Conservation (phyloP, 2,113 vertebrate species). For the Himantopus leucocephalus region DNA sequence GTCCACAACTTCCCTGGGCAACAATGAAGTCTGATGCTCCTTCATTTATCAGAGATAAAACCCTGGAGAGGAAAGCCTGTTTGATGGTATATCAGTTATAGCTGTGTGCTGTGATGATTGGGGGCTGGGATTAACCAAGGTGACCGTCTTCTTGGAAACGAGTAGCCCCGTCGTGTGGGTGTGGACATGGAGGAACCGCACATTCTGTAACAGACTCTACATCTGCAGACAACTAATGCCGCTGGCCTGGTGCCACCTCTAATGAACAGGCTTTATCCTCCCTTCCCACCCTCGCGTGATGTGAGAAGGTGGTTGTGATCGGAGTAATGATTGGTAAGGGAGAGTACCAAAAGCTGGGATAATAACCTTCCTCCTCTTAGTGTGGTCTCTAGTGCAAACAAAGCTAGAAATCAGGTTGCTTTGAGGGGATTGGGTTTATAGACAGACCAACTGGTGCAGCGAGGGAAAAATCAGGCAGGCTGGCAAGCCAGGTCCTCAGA, state of each 20-base stretch:
- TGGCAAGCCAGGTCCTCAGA: background rate
- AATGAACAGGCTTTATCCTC: background rate
- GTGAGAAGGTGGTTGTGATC: background rate
- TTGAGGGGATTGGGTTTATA: background rate
- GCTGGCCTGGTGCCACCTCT: background rate
- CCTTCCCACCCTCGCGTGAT: fast-evolving
- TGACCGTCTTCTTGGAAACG: background rate
- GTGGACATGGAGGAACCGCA: background rate
- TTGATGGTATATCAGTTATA: background rate
- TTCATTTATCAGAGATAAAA: background rate
- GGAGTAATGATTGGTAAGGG: background rate
- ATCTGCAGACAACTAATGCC: background rate
- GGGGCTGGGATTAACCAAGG: no score
- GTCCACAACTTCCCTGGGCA: no score
- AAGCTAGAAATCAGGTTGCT: background rate
- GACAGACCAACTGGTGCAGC: background rate
- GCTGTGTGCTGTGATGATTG: background rate
- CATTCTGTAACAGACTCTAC: background rate
- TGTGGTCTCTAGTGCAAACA: background rate
- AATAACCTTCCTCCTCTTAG: background rate
- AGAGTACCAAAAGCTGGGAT: fast-evolving
- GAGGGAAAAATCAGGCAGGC: no score
- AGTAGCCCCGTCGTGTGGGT: no score
- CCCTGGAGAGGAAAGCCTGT: background rate
- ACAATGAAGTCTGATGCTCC: no score